Evolutionary conservation across 2,888 invertebrate genomes (phyloP), one percentile per base, ranked within the genome.

Genomic region (Agrilus cyanescens): DNA sequence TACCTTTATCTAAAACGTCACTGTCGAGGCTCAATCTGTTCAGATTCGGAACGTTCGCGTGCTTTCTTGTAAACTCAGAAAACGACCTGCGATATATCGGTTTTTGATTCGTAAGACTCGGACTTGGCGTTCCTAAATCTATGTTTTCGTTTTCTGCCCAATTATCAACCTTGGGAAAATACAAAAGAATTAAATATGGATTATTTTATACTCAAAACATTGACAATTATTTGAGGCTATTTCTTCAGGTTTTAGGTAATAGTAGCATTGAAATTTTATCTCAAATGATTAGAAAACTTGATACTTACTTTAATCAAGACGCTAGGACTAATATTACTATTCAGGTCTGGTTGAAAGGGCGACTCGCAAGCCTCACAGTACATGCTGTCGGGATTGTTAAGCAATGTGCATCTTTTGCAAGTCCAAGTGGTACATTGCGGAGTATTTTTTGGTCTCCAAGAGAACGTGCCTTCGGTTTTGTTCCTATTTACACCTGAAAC

Each of bases 331-430:
- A 65, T 53, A 53, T 66, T 66, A 48, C 63, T 65, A 51, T 66
- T 66, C 39, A 61, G 55, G 60, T 67, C 66, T 13, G 63, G 60
- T 33, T 57, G 53, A 47, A 59, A 65, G 0, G 85, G 85, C 1
- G 82, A 75, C 53, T 84, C 74, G 56, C 87, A 87, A 1, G 84
- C 82, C 54, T 82, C 82, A 62, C 87, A 87, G 46, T 80, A 73
- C 5, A 76, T 74, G 46, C 75, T 70, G 20, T 75, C 73, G 0
- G 74, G 74, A 40, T 76, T 72, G 66, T 87, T 87, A 51, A 83
- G 76, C 30, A 86, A 65, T 0, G 87, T 87, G 60, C 87, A 87
- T 55, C 82, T 75, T 52, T 74, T 74, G 57, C 84, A 84, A 12
- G 80, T 75, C 84, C 84, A 84, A 33, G 47, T 50, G 44, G 46